These are phyloP conservation scores for Trogon melanurus DNA, from an alignment of 2,113 vertebrate species.

Conservation along the genomic window DNA sequence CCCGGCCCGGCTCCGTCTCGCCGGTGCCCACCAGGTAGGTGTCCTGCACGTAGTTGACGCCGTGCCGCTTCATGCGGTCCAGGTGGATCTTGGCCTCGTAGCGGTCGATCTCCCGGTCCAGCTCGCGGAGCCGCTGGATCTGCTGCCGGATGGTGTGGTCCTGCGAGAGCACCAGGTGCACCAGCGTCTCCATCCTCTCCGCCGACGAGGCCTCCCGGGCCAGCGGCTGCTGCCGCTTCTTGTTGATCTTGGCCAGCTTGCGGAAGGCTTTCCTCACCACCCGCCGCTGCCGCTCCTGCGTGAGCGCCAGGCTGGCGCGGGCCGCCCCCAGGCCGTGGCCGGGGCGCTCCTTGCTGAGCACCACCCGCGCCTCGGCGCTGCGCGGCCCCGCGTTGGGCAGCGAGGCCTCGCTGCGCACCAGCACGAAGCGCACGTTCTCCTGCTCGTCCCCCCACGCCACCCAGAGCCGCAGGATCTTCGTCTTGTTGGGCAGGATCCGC, in stretches of 20 bases:
- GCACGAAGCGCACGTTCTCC: slow-evolving; percentile 88
- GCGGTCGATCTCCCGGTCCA: slow-evolving; percentile 90
- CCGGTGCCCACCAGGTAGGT: slow-evolving; percentile 84
- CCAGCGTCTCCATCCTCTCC: slow-evolving; percentile 91
- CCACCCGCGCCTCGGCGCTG: slow-evolving; percentile 92
- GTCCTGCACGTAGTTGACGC: slow-evolving; percentile 93
- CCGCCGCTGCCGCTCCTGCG: slow-evolving; percentile 88
- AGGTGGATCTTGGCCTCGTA: slow-evolving; percentile 87
- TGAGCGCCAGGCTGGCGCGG: slow-evolving; percentile 70
- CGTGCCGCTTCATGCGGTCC: slow-evolving; percentile 87
- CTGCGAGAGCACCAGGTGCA: slow-evolving; percentile 92
- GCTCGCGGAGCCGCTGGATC: slow-evolving; percentile 86
- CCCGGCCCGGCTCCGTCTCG: neutral
- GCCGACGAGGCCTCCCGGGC: slow-evolving; percentile 74
- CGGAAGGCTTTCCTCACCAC: slow-evolving; percentile 93
- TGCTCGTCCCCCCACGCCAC: slow-evolving; percentile 91
- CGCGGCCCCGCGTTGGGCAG: slow-evolving; percentile 82
- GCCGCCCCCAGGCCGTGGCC: slow-evolving; percentile 70
- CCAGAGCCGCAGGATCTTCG: slow-evolving; percentile 91
- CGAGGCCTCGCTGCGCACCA: slow-evolving; percentile 88
- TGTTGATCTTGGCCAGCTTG: slow-evolving; percentile 93
- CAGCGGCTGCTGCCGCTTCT: slow-evolving; percentile 74
- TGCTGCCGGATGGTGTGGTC: slow-evolving; percentile 95
- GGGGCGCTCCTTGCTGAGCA: slow-evolving; percentile 85
- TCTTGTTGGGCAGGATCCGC: slow-evolving; percentile 90